Evolutionary conservation across 1,140 invertebrate species (phyloP).

Genomic region (Tetragnatha versicolor): DNA sequence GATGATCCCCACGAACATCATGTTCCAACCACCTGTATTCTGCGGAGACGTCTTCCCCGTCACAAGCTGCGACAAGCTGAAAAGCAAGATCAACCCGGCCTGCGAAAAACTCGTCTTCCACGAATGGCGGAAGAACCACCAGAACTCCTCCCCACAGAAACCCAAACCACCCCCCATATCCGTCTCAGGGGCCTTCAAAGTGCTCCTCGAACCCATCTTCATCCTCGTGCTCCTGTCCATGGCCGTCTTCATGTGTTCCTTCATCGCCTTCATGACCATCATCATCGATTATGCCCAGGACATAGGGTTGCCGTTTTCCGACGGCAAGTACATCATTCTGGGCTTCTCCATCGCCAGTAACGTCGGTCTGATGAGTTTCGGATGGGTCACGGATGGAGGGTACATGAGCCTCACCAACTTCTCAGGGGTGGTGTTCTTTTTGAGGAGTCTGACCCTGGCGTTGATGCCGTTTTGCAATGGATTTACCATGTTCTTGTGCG

Average conservation of each 20-base stretch:
- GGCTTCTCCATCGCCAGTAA: not conserved
- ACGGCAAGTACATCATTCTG: constrained; percentile 26
- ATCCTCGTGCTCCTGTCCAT: not conserved
- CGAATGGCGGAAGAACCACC: too few species aligned
- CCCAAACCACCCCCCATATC: too few species aligned
- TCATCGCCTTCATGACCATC: constrained; percentile 6
- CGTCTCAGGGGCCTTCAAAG: not conserved
- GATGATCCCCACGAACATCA: too few species aligned
- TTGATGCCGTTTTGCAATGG: constrained; percentile 3
- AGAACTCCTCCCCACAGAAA: too few species aligned
- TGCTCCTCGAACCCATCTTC: constrained; percentile 18
- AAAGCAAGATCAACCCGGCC: too few species aligned
- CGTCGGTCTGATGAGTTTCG: constrained; percentile 8
- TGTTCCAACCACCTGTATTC: too few species aligned
- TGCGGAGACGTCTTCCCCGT: too few species aligned
- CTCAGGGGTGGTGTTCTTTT: constrained; percentile 15
- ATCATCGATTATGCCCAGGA: constrained; percentile 23
- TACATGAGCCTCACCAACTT: constrained; percentile 28
- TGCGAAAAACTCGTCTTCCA: too few species aligned
- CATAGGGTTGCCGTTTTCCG: not conserved
- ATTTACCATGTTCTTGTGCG: constrained; percentile 12
- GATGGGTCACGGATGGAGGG: constrained; percentile 22
- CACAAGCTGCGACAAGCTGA: too few species aligned
- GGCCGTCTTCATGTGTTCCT: not conserved
- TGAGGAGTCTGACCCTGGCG: constrained; percentile 14